phyloP scores from a whole-genome alignment of 53 echinoderm and acorn worm genomes.

The Stichopus horrens region DNA sequence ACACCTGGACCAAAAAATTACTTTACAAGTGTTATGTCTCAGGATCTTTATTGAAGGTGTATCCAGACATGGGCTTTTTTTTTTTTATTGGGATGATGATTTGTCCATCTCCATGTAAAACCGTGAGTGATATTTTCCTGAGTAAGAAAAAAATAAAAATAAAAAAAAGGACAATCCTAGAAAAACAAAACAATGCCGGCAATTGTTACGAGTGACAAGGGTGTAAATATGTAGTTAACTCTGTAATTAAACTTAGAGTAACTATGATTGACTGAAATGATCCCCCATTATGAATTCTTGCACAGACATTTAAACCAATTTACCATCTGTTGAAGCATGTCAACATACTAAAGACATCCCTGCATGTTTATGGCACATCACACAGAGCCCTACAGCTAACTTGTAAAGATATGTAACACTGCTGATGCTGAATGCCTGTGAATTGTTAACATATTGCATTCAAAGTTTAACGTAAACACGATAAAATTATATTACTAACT shows the following conservation, averaged over 20 bases:
- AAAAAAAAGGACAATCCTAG: no score
- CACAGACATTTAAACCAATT: background rate
- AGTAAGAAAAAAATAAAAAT: no score
- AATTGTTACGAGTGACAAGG: conserved; percentile 11
- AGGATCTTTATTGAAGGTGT: no score
- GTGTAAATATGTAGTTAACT: conserved; percentile 1
- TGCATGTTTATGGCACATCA: background rate
- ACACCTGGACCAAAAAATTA: conserved; percentile 20
- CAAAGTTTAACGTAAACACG: no score
- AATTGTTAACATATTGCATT: no score
- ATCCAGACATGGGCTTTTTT: no score
- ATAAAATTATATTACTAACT: no score
- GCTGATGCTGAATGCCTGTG: no score
- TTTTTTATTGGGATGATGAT: no score
- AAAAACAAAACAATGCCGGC: background rate
- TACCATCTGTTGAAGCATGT: conserved; percentile 3
- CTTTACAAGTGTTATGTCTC: background rate
- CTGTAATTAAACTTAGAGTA: conserved; percentile 22
- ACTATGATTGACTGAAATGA: background rate
- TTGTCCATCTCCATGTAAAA: no score
- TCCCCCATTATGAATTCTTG: conserved; percentile 1
- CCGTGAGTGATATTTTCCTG: no score
- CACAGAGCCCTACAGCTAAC: background rate
- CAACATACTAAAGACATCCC: conserved; percentile 16
- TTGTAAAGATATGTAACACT: no score